Evolutionary conservation across 2,888 invertebrate species (phyloP).

Genomic region (Schizotus pectinicornis): DNA sequence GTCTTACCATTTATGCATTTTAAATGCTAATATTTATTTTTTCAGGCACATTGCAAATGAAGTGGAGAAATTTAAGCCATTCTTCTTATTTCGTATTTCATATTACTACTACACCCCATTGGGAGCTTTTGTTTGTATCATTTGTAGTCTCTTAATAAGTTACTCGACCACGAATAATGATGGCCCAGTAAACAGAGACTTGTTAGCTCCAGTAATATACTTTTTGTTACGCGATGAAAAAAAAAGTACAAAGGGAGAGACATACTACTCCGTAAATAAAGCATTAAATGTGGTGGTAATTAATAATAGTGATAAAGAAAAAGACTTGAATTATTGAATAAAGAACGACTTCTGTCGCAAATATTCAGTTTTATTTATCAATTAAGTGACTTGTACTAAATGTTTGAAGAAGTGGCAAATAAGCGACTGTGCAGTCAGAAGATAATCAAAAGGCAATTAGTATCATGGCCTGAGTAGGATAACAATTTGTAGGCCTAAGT

Average conservation of each 20-base stretch:
- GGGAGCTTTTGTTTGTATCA: constrained; percentile 4
- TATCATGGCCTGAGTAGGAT: no score
- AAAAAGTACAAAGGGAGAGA: no score
- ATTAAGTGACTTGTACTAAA: not conserved
- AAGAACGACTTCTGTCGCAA: not conserved
- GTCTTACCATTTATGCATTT: not conserved
- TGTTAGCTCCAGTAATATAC: constrained; percentile 69
- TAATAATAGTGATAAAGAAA: constrained; percentile 9
- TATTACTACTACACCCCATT: constrained; percentile 15
- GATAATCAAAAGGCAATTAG: no score
- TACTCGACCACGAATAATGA: constrained; percentile 21
- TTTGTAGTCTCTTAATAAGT: constrained; percentile 17
- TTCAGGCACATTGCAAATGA: not conserved
- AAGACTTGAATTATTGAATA: constrained; percentile 4
- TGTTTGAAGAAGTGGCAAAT: no score
- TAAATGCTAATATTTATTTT: constrained; percentile 6
- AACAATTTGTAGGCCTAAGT: no score
- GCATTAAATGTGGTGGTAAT: constrained; percentile 24
- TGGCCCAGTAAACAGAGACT: constrained; percentile 61
- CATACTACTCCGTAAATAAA: constrained; percentile 33
- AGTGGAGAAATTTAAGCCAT: constrained; percentile 2
- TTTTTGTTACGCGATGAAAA: constrained; percentile 60
- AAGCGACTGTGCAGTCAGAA: not conserved
- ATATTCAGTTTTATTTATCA: not conserved
- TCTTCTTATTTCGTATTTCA: constrained; percentile 15